Base-by-base conservation (phyloP, 2,888 invertebrate species). In the Drosophila lacicola region DNA sequence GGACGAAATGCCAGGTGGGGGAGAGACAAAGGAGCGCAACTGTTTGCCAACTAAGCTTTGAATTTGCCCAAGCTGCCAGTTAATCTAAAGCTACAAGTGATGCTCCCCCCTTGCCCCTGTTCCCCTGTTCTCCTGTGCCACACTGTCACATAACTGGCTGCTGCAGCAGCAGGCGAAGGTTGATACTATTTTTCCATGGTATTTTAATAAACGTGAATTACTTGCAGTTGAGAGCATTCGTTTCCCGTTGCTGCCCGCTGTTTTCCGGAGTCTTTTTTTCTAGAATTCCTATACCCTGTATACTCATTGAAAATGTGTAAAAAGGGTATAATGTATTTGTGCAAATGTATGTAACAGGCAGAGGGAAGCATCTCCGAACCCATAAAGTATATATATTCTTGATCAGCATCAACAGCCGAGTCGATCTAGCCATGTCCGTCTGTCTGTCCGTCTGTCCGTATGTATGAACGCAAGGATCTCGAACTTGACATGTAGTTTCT, bases 181-280 rank as follows among this genome's bases (percentile, higher is more conserved):
- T 65, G 50, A 70, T 58, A n/a, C n/a, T n/a, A 62, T 42, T 74
- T 63, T 58, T 29, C 37, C 47, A 11, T 66, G 72, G 66, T 62
- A 64, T 72, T 72, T 77, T 67, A 72, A 77, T 67, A 67, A 60
- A 72, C 53, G 39, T 47, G 56, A 54, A 77, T 72, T 67, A 72
- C 50, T 66, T 19, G 72, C 77, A 62, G 72, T 53, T 63, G 66
- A 55, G 39, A 4, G 36, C 39, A 2, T 53, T 21, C 53, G 9
- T 47, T 1, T 33, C 29, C 2, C 3, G 19, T 21, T 2, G 3
- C 17, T 1, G 5, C 21, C 14, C 11, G 8, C 34, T 4, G 1
- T 14, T n/a, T 0, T 14, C 0, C 8, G 1, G 8, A 21, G 25
- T 64, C 45, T 65, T 65, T 41, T 29, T 39, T 65, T 8, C 2